Base-by-base conservation (phyloP, 1,140 invertebrate genomes). In the Hypsibius dujardini region DNA sequence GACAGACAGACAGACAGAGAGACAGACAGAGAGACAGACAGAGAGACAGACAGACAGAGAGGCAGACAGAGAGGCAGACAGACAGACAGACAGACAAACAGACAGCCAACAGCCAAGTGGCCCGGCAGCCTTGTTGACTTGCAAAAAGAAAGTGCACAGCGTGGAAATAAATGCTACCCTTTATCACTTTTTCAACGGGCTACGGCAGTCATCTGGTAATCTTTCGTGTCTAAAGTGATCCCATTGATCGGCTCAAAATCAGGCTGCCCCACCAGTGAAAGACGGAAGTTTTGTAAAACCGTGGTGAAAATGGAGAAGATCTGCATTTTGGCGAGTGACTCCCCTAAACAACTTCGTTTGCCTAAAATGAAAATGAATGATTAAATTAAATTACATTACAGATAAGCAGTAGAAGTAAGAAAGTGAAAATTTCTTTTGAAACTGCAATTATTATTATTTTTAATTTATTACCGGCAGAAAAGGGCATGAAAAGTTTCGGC, bases 321-420 rank as follows among this genome's bases (percentile, higher is more conserved):
- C 70, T 89, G 79, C 85, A 89, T 89, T 72, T 82, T 83, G 1
- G 88, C 89, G 56, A 93, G 77, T 75, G 90, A 88, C 73, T 93
- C 90, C 1, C 90, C 90, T 0, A 90, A 83, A 78, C 90, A 94
- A 80, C 88, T 86, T 47, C 89, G 82, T 77, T 90, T 89, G 56
- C 90, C 89, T 90, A 73, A 72, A 80, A 80, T 74, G 73, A 74
- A 70, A 72, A 59, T 71, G 50, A 12, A 7, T 12, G 7, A 12
- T n/a, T 56, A 56, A 56, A n/a, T 7, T 28, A 28, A 28, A 28
- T 28, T 28, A 28, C 28, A 28, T 28, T 28, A 28, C 28, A 28
- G 28, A 28, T 28, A 28, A 28, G 28, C 28, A 28, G 28, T 28
- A 28, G 28, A 28, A 28, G 28, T 28, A 28, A 28, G 50, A 7